Conservation (phyloP, 2,113 vertebrate species). For the Centrocercus urophasianus region DNA sequence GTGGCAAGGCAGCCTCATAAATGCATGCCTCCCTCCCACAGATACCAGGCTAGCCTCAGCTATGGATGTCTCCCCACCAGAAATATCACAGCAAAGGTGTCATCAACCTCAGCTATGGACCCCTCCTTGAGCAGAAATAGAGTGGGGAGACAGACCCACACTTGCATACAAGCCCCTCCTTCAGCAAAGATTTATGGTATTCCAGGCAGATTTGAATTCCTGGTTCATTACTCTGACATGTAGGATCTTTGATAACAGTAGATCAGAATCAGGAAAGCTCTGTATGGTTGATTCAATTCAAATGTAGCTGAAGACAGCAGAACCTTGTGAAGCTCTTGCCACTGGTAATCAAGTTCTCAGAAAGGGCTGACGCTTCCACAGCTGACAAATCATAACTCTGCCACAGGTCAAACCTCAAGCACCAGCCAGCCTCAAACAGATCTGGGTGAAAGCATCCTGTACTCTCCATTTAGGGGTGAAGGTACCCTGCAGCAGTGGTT, state of each 20-base stretch:
- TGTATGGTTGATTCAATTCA: background rate
- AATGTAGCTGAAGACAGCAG: background rate
- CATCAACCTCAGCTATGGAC: conserved; percentile 4
- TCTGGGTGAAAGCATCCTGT: accelerated
- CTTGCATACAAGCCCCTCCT: background rate
- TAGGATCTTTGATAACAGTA: background rate
- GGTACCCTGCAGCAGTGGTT: background rate
- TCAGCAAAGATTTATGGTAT: background rate
- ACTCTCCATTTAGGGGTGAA: background rate
- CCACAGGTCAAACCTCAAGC: background rate
- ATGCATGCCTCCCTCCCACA: background rate
- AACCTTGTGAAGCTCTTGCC: background rate
- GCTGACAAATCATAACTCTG: background rate
- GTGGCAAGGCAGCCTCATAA: conserved; percentile 13
- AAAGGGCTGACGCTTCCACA: background rate
- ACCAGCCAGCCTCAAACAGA: accelerated
- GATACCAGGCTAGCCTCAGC: background rate
- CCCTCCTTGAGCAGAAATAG: background rate
- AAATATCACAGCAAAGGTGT: conserved; percentile 3
- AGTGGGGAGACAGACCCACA: background rate
- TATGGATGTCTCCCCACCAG: background rate
- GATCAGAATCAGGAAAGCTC: background rate
- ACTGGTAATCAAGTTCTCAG: background rate
- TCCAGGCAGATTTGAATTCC: background rate
- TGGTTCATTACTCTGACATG: background rate